Percentiles rank a stretch among this genome's conserved stretches.
Evolutionary conservation across 2,888 invertebrate species (phyloP).

Genomic region (Peribatodes rhomboidaria): DNA sequence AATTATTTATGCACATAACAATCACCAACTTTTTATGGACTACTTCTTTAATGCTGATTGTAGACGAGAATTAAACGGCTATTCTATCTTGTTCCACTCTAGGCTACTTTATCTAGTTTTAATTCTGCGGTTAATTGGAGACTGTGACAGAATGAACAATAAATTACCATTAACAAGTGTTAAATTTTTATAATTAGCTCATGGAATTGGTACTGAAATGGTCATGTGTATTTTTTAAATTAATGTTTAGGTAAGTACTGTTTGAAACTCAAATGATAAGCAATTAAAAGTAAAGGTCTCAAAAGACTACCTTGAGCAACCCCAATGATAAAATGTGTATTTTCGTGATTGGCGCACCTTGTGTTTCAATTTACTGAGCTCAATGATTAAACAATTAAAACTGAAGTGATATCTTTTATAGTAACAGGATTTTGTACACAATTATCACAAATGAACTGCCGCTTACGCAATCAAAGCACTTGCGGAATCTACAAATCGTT

Average conservation of each 20-base stretch:
- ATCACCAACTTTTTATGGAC: slow-evolving; percentile 59
- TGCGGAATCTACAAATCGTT: slow-evolving; percentile 27
- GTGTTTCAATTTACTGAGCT: not conserved
- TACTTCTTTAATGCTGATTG: slow-evolving; percentile 49
- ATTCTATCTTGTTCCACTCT: slow-evolving; percentile 21
- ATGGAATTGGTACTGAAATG: slow-evolving; percentile 23
- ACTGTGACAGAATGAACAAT: slow-evolving; percentile 23
- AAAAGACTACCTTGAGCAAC: slow-evolving; percentile 10
- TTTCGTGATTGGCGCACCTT: slow-evolving; percentile 2
- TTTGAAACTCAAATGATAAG: slow-evolving; percentile 5
- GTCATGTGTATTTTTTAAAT: slow-evolving; percentile 7
- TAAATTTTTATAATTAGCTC: slow-evolving; percentile 21
- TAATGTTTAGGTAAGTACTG: slow-evolving; percentile 8
- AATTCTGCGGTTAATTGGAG: slow-evolving; percentile 26
- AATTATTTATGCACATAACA: slow-evolving; percentile 56
- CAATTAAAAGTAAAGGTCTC: slow-evolving; percentile 16
- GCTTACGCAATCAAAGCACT: slow-evolving; percentile 22
- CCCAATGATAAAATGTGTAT: not conserved
- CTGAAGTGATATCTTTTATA: not conserved
- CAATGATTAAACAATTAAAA: not conserved
- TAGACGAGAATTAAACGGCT: slow-evolving; percentile 44
- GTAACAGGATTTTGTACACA: not conserved
- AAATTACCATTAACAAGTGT: slow-evolving; percentile 3
- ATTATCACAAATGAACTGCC: slow-evolving; percentile 15
- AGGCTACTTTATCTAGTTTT: slow-evolving; percentile 29